These are phyloP conservation scores for Tyto alba DNA, from an alignment of 2,113 vertebrate species.

Conservation along the genomic window DNA sequence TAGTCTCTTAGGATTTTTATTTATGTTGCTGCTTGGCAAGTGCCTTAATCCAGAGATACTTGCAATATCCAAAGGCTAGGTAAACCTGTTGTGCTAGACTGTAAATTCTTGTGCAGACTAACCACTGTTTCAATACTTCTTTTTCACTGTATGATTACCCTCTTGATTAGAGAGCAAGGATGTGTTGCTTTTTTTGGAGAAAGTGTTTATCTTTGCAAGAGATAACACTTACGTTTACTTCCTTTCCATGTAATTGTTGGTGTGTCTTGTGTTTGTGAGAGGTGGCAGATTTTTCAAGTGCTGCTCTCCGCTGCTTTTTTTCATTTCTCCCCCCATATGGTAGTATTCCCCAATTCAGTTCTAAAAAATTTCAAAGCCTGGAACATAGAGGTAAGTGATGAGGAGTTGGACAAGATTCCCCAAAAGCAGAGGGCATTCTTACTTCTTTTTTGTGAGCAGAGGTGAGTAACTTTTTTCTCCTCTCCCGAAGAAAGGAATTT, in stretches of 20 bases:
- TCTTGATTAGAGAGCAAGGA: neutral
- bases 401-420: neutral
- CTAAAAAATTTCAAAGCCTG: neutral
- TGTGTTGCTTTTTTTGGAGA: neutral
- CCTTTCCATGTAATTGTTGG: accelerated
- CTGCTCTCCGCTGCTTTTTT: neutral
- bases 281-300: neutral
- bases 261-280: accelerated
- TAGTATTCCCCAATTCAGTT: neutral
- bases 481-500: neutral
- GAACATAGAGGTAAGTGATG: neutral
- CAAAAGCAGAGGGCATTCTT: neutral
- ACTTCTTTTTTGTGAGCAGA: neutral
- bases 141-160: neutral
- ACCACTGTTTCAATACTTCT: neutral
- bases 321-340: neutral
- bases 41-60: neutral
- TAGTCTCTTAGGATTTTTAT: neutral
- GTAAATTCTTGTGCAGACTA: neutral
- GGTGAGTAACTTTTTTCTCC: neutral
- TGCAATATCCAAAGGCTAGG: too few relatives aligned
- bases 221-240: neutral
- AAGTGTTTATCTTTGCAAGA: neutral
- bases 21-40: neutral
- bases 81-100: neutral